Evolutionary conservation across 2,113 vertebrate genomes (phyloP).

Genomic region (Baryphthengus martii): DNA sequence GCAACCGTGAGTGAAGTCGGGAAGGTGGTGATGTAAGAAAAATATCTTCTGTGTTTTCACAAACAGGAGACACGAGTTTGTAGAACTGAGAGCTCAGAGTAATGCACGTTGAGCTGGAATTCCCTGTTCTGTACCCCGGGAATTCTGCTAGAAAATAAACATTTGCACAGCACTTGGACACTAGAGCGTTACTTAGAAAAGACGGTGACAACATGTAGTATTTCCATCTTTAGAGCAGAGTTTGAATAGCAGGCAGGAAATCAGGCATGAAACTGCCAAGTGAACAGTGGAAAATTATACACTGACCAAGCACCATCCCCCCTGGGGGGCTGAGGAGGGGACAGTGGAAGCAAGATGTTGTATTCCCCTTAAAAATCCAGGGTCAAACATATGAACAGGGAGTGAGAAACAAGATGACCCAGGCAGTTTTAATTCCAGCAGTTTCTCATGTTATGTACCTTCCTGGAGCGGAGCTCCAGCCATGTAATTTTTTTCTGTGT

Average conservation of each 20-base stretch:
- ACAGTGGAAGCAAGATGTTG: not conserved
- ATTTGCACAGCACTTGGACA: not conserved
- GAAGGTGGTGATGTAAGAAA: not conserved
- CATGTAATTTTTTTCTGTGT: not conserved
- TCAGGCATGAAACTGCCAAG: not conserved
- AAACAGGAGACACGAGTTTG: not conserved
- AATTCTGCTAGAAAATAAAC: not conserved
- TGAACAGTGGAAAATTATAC: slow-evolving; percentile 12
- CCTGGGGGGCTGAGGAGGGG: not conserved
- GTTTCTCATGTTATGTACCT: not conserved
- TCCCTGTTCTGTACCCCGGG: not conserved
- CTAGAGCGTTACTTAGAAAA: not conserved
- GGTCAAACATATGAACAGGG: not conserved
- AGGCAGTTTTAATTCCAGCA: not conserved
- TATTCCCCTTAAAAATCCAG: not conserved
- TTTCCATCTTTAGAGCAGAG: not conserved
- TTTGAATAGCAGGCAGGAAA: slow-evolving; percentile 49
- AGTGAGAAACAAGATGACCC: not conserved
- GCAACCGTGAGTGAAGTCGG: fast-evolving
- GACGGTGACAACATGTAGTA: not conserved
- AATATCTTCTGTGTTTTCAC: not conserved
- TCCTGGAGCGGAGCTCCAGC: not conserved
- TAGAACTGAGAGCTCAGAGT: not conserved
- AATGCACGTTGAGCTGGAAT: not conserved
- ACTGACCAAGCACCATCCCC: not conserved